Evolutionary conservation across 2,113 vertebrate species (phyloP), one percentile per base, ranked within the genome.

Genomic region (Anseranas semipalmata): DNA sequence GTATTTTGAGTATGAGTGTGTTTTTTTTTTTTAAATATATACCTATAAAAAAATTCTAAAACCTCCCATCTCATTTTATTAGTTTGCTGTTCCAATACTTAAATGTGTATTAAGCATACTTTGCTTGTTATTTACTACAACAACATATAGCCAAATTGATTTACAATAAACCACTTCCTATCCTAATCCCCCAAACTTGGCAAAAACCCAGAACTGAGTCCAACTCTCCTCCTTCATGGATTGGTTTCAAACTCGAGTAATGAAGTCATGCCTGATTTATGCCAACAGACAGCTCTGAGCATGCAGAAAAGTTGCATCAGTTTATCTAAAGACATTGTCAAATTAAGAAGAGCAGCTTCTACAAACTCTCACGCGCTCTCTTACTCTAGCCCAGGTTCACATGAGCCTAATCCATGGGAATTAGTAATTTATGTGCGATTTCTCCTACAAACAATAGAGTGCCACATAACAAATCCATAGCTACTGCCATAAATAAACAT

Each of bases 121-220:
- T 71, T 50, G 12, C 18, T 74, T 74, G 37, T 85, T 90, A 74
- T 78, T 93, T 85, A 67, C 32, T 80, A 8, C 39, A 72, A 68
- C 55, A 83, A n/a, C 30, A 89, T 58, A 63, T 27, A 81, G 35
- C 8, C 68, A 90, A 88, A 68, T 20, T 78, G 55, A 92, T 93
- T 96, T 94, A 67, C 59, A 74, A 74, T 62, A 93, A 89, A 78
- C 28, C 15, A 48, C 43, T 93, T 92, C 39, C 68, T 33, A 56
- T 33, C 24, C 24, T 65, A 83, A 76, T 81, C 80, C 70, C 30
- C 70, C 2, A 84, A 83, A 65, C 20, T 37, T 94, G 43, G 52
- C 79, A 91, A 52, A 85, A 77, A 2, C 20, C 55, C 92, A 94
- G 52, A 71, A 70, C 21, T 45, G 21, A 56, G 41, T 79, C 72